A percentile compares a stretch with the other conserved stretches of the same genome.
These are phyloP conservation scores for Maniola hyperantus DNA, from an alignment of 2,888 invertebrate species.

Conservation along the genomic window DNA sequence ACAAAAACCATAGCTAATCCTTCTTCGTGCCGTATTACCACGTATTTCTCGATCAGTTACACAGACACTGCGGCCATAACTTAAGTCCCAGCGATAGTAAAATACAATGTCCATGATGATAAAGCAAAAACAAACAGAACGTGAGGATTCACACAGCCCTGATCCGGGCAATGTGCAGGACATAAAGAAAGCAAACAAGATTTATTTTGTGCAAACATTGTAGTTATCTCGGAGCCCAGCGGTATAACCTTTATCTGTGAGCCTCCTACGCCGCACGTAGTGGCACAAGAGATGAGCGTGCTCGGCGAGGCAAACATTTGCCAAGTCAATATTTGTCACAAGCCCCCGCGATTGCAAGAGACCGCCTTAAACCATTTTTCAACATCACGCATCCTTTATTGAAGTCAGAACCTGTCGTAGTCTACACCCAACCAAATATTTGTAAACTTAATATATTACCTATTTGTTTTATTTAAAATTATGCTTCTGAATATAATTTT, in stretches of 20 bases:
- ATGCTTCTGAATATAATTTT: slow-evolving; percentile 3
- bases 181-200: slow-evolving; percentile 73
- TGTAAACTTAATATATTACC: neutral
- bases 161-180: slow-evolving; percentile 64
- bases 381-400: slow-evolving; percentile 43
- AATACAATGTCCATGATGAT: slow-evolving; percentile 37
- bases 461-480: neutral
- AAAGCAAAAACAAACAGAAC: slow-evolving; percentile 62
- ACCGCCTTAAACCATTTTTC: slow-evolving; percentile 51
- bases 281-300: slow-evolving; percentile 66
- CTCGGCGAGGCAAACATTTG: slow-evolving; percentile 72
- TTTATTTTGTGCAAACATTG: slow-evolving; percentile 73
- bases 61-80: slow-evolving; percentile 18
- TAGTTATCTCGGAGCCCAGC: slow-evolving; percentile 57
- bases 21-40: slow-evolving; percentile 2
- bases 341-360: slow-evolving; percentile 64
- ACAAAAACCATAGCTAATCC: slow-evolving; percentile 19
- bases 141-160: slow-evolving; percentile 63
- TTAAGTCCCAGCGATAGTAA: slow-evolving; percentile 25
- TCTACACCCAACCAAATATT: slow-evolving; percentile 28
- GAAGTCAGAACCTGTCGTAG: slow-evolving; percentile 32
- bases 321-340: slow-evolving; percentile 73
- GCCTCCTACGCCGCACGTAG: slow-evolving; percentile 61
- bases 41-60: slow-evolving; percentile 13
- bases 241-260: slow-evolving; percentile 61